These are phyloP conservation scores for sheep (Ovis aries) DNA, from an alignment of 2,113 vertebrate species.

Conservation along the genomic window DNA sequence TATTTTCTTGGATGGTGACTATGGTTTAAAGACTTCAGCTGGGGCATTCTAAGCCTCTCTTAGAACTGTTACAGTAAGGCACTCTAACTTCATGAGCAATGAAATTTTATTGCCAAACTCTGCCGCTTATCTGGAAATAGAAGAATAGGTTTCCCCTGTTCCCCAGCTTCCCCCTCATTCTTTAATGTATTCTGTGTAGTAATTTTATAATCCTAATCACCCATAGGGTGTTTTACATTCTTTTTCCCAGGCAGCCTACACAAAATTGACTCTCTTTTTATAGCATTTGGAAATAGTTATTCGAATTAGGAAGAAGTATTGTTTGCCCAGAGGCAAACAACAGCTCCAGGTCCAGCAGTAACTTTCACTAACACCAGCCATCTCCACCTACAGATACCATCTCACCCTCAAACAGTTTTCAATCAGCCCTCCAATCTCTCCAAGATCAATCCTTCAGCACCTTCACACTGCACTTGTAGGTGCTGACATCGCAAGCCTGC, in stretches of 20 bases:
- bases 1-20: not conserved
- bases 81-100: conserved; percentile 18
- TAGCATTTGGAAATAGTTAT: conserved; percentile 17
- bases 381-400: not conserved
- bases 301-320: conserved; percentile 9
- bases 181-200: conserved; percentile 17
- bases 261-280: conserved; percentile 26
- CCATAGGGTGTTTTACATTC: not conserved
- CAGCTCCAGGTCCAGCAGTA: not conserved
- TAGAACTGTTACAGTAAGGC: conserved; percentile 10
- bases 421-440: not conserved
- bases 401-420: not conserved
- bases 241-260: not conserved
- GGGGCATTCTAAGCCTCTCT: not conserved
- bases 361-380: not conserved
- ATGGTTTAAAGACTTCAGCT: not conserved
- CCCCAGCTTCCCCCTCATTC: not conserved
- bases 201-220: conserved; percentile 22
- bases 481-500: not conserved
- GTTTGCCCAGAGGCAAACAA: not conserved
- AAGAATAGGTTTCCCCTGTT: not conserved
- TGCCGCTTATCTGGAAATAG: conserved; percentile 23
- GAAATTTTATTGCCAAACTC: conserved; percentile 1
- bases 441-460: not conserved
- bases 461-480: not conserved